A percentile compares a stretch with the other conserved stretches of the same genome.
These are phyloP conservation scores for Maylandia zebra DNA, from an alignment of 2,113 vertebrate genomes.

Conservation along the genomic window DNA sequence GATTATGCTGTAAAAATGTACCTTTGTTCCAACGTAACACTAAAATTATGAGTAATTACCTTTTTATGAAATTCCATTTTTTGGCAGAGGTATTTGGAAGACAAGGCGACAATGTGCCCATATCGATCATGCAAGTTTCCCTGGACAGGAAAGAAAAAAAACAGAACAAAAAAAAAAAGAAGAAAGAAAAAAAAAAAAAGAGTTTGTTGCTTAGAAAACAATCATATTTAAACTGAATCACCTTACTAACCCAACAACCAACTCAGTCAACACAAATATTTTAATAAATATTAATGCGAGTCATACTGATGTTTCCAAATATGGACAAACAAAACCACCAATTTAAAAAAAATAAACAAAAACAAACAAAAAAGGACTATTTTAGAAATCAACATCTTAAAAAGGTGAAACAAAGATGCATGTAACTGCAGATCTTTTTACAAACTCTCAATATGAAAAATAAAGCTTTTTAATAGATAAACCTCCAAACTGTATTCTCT, in stretches of 20 bases:
- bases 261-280: not conserved
- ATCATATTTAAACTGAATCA: not conserved
- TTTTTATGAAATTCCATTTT: conserved; percentile 95
- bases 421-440: not conserved
- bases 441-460: not conserved
- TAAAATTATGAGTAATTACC: conserved; percentile 59
- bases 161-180: not conserved
- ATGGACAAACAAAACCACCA: not conserved
- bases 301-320: not conserved
- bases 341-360: not conserved
- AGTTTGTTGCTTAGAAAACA: not conserved
- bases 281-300: not conserved
- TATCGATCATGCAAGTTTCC: conserved; percentile 90
- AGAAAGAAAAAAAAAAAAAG: too few species aligned
- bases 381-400: not conserved
- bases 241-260: not conserved
- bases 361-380: not conserved
- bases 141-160: conserved; percentile 43
- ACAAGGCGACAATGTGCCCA: conserved; percentile 89
- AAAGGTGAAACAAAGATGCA: not conserved
- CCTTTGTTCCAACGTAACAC: not conserved
- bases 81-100: conserved; percentile 85
- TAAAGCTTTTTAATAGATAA: not conserved
- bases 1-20: not conserved
- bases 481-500: not conserved